Evolutionary conservation across 1,140 invertebrate species (phyloP), one percentile per base, ranked within the genome.

Genomic region (Notospermus geniculatus): DNA sequence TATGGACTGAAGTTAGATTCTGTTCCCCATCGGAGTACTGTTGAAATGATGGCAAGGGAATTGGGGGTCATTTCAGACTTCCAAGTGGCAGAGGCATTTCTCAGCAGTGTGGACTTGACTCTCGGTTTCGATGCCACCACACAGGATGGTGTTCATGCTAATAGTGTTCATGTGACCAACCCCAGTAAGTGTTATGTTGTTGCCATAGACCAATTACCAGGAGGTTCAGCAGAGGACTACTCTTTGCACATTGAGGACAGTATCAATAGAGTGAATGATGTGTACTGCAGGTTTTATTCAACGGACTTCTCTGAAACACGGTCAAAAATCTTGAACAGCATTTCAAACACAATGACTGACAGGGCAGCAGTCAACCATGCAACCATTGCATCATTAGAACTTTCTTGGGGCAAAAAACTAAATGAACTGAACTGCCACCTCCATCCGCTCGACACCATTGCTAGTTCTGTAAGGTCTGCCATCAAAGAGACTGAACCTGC

Each of bases 361-460:
- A 19, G 60, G 11, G 60, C 54, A n/a, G 41, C 32, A 32, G 54
- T 62, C 2, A 59, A 57, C 25, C 60, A 62, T 43, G 54, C 54
- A 1, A 28, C 60, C 17, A 57, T 62, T n/a, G 2, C 9, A 13
- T 17, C 11, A 7, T 15, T 62, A 2, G 13, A 27, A 23, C 23
- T 29, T 25, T 32, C n/a, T 11, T 62, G 60, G 60, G 23, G 41
- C 7, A 56, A 41, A 57, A 1, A 54, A 19, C 22, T 62, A 25
- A 62, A 62, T 57, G 36, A 62, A 52, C 30, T 62, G 9, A 62
- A 62, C 32, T 62, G 60, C 32, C 60, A 62, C 27, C 60, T 62
- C 39, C 60, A 62, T 36, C 60, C 60, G n/a, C 28, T 62, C 32
- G 60, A 57, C 27, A 62, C 52, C 2, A 62, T 62, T 27, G 60